Evolutionary conservation across 2,113 vertebrate genomes (phyloP).

Genomic region (Indicator indicator): DNA sequence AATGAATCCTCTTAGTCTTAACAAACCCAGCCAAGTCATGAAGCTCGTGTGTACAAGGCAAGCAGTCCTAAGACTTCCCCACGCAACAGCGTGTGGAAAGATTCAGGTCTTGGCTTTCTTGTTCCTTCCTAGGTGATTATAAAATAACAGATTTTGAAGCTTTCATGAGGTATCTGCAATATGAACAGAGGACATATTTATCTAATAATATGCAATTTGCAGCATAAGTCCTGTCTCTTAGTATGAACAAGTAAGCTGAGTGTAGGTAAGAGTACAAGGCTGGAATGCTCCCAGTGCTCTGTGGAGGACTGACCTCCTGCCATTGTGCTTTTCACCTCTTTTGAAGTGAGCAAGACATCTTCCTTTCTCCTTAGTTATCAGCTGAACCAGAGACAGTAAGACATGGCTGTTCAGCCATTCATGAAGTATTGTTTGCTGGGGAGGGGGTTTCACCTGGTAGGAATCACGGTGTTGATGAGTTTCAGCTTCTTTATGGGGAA

Average conservation of each 20-base stretch:
- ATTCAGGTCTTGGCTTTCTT: background rate
- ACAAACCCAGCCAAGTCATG: background rate
- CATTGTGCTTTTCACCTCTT: background rate
- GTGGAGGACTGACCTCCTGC: background rate
- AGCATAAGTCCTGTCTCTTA: background rate
- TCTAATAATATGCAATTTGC: background rate
- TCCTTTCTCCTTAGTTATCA: background rate
- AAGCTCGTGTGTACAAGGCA: background rate
- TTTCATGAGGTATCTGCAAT: background rate
- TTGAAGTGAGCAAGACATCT: background rate
- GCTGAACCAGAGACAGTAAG: background rate
- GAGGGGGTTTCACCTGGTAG: background rate
- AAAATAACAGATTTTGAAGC: background rate
- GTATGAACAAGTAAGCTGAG: background rate
- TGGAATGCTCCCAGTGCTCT: background rate
- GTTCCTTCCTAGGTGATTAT: background rate
- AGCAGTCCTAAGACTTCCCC: background rate
- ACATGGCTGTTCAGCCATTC: background rate
- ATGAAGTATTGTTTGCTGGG: background rate
- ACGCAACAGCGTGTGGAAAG: rapidly evolving
- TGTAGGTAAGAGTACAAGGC: background rate
- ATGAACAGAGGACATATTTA: background rate
- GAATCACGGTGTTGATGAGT: background rate
- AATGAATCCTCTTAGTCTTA: background rate
- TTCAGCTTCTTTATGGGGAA: background rate